Percentiles rank a stretch among this genome's conserved stretches.
phyloP scores from a whole-genome alignment of 2,888 invertebrate genomes.

The Netelia virgata region DNA sequence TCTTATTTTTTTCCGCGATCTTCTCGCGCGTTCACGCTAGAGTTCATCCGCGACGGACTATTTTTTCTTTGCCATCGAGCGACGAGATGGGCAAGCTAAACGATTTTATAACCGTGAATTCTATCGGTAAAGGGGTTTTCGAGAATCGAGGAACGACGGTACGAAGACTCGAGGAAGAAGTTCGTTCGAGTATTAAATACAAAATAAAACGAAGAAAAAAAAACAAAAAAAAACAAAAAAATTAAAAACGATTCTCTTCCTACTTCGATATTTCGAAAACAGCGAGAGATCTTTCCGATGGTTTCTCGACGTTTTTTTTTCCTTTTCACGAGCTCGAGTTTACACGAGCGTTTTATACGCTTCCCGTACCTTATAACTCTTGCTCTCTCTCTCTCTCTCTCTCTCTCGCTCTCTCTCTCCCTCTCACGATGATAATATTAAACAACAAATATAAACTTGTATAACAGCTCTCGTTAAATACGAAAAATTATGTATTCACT shows the following conservation, averaged over 20 bases:
- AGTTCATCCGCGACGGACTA: constrained; percentile 20
- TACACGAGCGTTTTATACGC: constrained; percentile 42
- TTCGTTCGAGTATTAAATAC: constrained; percentile 10
- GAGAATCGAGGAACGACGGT: not conserved
- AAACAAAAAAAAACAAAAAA: too few relatives aligned
- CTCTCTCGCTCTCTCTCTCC: too few relatives aligned
- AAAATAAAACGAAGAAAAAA: not conserved
- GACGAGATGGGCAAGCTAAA: constrained; percentile 12
- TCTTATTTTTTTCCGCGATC: not conserved
- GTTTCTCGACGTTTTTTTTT: constrained; percentile 27
- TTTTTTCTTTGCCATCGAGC: constrained; percentile 7
- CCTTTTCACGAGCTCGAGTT: constrained; percentile 44
- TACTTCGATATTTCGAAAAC: constrained; percentile 14
- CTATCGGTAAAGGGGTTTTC: not conserved
- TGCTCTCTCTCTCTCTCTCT: constrained; percentile 19
- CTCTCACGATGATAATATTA: constrained; percentile 33
- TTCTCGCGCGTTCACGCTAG: constrained; percentile 23
- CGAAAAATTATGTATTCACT: constrained; percentile 60
- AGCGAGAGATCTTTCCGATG: not conserved
- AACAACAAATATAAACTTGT: constrained; percentile 55
- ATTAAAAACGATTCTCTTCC: not conserved
- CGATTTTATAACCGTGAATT: constrained; percentile 42
- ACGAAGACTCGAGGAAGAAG: not conserved
- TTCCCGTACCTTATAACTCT: constrained; percentile 1
- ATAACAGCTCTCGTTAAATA: constrained; percentile 49